Evolutionary conservation across 2,888 invertebrate species (phyloP).

Genomic region (Hyalella azteca): DNA sequence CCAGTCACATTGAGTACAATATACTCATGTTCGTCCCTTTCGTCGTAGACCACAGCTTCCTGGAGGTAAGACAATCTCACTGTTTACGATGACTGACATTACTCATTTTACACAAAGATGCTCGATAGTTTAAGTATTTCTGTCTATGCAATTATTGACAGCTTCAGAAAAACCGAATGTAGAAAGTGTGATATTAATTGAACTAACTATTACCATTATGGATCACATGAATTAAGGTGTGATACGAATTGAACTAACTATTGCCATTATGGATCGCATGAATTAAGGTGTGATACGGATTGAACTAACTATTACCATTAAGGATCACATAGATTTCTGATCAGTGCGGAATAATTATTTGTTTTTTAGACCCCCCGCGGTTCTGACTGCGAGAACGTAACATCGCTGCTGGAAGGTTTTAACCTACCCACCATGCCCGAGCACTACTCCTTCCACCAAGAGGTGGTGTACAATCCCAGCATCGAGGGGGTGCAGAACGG

Average conservation of each 20-base stretch:
- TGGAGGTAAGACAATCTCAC: slow-evolving; percentile 25
- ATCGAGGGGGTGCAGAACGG: slow-evolving; percentile 29
- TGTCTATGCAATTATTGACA: too few relatives aligned
- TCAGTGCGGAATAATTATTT: too few relatives aligned
- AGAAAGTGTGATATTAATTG: too few relatives aligned
- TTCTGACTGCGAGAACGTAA: slow-evolving; percentile 38
- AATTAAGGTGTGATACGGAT: too few relatives aligned
- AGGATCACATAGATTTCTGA: too few relatives aligned
- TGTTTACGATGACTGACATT: background rate
- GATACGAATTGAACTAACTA: too few relatives aligned
- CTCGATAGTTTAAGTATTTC: too few relatives aligned
- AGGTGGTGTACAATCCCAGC: slow-evolving; percentile 13
- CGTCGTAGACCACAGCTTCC: background rate
- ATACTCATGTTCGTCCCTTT: slow-evolving; percentile 38
- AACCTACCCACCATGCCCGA: slow-evolving; percentile 37
- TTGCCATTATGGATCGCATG: too few relatives aligned
- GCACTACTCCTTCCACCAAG: slow-evolving; percentile 42
- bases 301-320: too few relatives aligned
- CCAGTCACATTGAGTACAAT: slow-evolving; percentile 31
- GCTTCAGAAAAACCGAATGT: too few relatives aligned
- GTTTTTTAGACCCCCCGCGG: slow-evolving; percentile 46
- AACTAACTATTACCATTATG: too few relatives aligned
- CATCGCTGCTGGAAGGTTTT: background rate
- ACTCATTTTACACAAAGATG: background rate
- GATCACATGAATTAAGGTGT: too few relatives aligned